Conservation (phyloP, 2,888 invertebrate genomes). For the Pollenia labialis region DNA sequence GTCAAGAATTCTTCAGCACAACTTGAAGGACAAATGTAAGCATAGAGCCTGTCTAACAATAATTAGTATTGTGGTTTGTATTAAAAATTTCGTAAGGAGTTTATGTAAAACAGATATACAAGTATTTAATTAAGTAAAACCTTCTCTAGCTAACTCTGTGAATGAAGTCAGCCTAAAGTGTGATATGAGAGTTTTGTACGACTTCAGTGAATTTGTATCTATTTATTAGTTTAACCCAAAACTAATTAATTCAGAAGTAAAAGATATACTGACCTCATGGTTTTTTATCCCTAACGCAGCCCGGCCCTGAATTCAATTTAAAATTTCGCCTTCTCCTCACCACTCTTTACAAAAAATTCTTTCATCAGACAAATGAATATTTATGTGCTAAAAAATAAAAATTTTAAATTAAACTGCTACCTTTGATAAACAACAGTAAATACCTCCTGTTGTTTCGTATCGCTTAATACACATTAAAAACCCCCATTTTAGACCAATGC, state of each 20-base stretch:
- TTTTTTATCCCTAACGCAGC: neutral
- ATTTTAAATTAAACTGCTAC: conserved; percentile 55
- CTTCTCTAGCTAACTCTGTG: too few species aligned
- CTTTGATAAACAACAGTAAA: neutral
- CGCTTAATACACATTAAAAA: neutral
- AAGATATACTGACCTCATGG: neutral
- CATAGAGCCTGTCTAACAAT: too few species aligned
- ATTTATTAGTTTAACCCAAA: neutral
- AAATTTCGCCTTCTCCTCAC: neutral
- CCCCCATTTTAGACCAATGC: neutral
- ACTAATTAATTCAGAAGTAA: neutral
- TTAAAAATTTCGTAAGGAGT: neutral
- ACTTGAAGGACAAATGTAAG: too few species aligned
- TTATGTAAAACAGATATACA: neutral
- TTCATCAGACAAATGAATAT: neutral
- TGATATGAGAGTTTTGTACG: too few species aligned
- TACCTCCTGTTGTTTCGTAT: conserved; percentile 21
- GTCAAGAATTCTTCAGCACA: too few species aligned
- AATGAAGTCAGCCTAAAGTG: too few species aligned
- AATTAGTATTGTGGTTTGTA: too few species aligned
- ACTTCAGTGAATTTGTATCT: neutral
- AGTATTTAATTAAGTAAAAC: too few species aligned
- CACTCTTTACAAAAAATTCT: neutral
- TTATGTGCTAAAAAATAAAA: neutral
- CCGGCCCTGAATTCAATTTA: neutral